These are phyloP conservation scores for Neopelma chrysocephalum DNA, from an alignment of 2,797 vertebrate species.

Conservation along the genomic window DNA sequence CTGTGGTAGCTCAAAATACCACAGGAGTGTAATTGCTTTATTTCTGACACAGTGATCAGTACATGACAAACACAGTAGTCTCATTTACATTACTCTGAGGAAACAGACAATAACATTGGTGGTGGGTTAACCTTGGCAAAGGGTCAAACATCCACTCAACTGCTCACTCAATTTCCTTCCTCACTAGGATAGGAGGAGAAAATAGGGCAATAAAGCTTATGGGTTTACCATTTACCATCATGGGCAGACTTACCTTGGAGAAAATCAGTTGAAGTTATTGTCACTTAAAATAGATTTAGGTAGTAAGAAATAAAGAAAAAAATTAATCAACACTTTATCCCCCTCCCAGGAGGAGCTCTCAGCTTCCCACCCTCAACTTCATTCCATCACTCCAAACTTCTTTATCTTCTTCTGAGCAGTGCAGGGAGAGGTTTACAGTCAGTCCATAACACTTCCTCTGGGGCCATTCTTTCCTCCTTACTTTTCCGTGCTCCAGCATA, in stretches of 20 bases:
- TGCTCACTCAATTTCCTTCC: background rate
- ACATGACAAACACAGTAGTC: background rate
- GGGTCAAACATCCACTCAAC: background rate
- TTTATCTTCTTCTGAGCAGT: background rate
- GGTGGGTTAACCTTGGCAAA: background rate
- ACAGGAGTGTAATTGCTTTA: background rate
- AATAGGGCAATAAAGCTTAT: background rate
- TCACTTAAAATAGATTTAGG: background rate
- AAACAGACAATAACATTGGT: background rate
- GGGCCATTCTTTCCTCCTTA: background rate
- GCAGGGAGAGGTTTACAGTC: rapidly evolving
- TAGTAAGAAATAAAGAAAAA: background rate
- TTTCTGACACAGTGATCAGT: background rate
- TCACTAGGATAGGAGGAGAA: background rate
- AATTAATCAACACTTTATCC: background rate
- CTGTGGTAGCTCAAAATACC: too few species aligned
- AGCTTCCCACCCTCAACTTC: background rate
- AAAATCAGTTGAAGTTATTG: background rate
- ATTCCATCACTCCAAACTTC: background rate
- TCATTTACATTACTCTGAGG: background rate
- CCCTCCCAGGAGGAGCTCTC: background rate
- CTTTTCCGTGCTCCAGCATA: background rate
- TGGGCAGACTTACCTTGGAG: rapidly evolving
- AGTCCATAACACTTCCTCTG: background rate
- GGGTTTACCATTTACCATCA: background rate